Base-by-base conservation (phyloP, 2,888 invertebrate genomes). In the Dexiosoma caninum region DNA sequence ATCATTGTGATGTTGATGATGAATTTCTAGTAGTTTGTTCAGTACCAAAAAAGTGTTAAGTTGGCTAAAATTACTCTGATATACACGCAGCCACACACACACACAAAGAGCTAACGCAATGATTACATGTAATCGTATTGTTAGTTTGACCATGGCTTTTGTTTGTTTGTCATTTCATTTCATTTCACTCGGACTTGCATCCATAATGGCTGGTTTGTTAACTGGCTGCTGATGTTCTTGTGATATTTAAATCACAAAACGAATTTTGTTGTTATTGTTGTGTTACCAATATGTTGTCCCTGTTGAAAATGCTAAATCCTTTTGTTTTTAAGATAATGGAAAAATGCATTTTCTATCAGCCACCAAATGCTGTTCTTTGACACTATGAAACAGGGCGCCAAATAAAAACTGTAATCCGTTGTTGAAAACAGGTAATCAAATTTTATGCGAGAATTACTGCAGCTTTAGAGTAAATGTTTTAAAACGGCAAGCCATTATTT, bases 171-270 rank as follows among this genome's bases (percentile, higher is more conserved):
- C 44, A 62, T 53, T 72, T 8, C 51, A 42, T 32, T 60, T 62
- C 40, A 66, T 66, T 66, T 40, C 35, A 62, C 32, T 44, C 16
- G 72, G 7, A 55, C 12, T 53, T 55, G 30, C n/a, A n/a, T 7
- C 8, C 42, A 59, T 37, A 42, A 37, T 9, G 40, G 14, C 16
- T 9, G 27, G 40, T 40, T n/a, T n/a, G 19, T 35, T 46, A n/a
- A 27, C 30, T 27, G 35, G 35, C 21, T 57, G 35, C 21, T 57
- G 27, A 10, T 57, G 49, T 57, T 55, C 46, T 70, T 70, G 60
- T 77, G 71, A 64, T 71, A 77, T 71, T 77, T 70, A 70, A 77
- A 77, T 77, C 70, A 77, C 71, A 77, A 64, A 71, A 71, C 32
- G 40, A 42, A 70, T 70, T 64, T 49, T 23, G n/a, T 23, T n/a